Evolutionary conservation across 2,797 vertebrate genomes (phyloP).

Genomic region (Pangasius krempfi): DNA sequence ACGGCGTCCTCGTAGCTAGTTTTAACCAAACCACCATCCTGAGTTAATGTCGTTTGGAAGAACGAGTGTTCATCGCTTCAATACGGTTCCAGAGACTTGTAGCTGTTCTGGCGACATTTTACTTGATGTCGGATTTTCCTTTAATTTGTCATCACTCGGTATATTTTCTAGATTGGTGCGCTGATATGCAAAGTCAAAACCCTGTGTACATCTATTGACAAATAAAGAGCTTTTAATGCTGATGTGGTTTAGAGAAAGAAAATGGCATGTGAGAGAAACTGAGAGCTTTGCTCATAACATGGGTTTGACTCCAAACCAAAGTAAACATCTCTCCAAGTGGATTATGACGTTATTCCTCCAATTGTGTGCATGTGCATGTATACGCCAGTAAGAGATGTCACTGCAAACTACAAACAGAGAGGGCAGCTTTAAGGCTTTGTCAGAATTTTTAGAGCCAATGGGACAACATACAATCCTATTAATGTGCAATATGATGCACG

Average conservation of each 20-base stretch:
- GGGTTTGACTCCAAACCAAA: slow-evolving; percentile 24
- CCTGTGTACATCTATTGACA: background rate
- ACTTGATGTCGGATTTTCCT: background rate
- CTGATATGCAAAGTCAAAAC: background rate
- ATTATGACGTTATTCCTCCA: slow-evolving; percentile 9
- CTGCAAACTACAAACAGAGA: slow-evolving; percentile 8
- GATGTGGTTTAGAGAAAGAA: background rate
- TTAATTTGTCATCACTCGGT: background rate
- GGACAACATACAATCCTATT: background rate
- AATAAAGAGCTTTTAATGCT: background rate
- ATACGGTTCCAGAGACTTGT: background rate
- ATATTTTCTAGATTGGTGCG: background rate
- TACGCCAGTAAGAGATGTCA: background rate
- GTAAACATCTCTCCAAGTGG: background rate
- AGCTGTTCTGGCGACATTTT: background rate
- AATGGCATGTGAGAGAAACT: slow-evolving; percentile 12
- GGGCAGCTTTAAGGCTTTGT: slow-evolving; percentile 2
- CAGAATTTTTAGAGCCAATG: background rate
- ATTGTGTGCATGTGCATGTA: slow-evolving; percentile 6
- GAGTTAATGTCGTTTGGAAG: background rate
- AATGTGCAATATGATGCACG: slow-evolving; percentile 1
- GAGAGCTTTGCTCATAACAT: slow-evolving; percentile 1
- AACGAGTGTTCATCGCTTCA: background rate
- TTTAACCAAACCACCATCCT: background rate
- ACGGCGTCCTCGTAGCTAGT: background rate